A percentile compares a stretch with the other conserved stretches of the same genome.
Conservation (phyloP, 1,140 invertebrate genomes). For the Micrasema minimum region DNA sequence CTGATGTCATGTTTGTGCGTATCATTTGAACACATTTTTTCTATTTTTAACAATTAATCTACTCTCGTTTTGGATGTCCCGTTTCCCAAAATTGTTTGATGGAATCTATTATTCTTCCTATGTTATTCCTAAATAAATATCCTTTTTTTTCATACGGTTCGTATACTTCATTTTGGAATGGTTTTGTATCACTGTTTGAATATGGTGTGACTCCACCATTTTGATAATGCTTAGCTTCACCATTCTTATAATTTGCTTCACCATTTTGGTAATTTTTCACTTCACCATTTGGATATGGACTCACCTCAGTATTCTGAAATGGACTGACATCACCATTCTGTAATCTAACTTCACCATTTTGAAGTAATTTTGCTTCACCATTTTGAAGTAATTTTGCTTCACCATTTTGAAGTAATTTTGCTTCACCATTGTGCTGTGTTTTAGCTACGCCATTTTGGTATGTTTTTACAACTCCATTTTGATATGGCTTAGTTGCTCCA, state of each 20-base stretch:
- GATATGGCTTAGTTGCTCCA: slow-evolving; percentile 12
- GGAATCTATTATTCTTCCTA: slow-evolving; percentile 17
- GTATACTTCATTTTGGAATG: slow-evolving; percentile 33
- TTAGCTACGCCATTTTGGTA: slow-evolving; percentile 27
- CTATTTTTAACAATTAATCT: background rate
- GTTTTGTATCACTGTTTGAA: background rate
- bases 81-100: slow-evolving; percentile 34
- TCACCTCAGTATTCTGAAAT: slow-evolving; percentile 43
- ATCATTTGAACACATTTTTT: slow-evolving; percentile 13
- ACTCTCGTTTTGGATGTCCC: slow-evolving; percentile 35
- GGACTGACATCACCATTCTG: background rate
- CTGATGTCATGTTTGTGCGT: slow-evolving; percentile 28
- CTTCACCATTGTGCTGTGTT: no score
- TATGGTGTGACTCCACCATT: no score
- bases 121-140: slow-evolving; percentile 13
- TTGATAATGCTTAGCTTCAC: no score
- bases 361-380: no score
- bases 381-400: no score
- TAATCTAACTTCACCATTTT: no score
- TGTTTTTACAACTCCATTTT: slow-evolving; percentile 1
- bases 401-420: no score
- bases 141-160: background rate
- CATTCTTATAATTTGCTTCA: no score
- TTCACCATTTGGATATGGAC: no score
- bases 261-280: no score